A percentile compares a stretch with the other conserved stretches of the same genome.
Conservation (phyloP, 2,113 vertebrate genomes). For the Oreochromis spilurus region DNA sequence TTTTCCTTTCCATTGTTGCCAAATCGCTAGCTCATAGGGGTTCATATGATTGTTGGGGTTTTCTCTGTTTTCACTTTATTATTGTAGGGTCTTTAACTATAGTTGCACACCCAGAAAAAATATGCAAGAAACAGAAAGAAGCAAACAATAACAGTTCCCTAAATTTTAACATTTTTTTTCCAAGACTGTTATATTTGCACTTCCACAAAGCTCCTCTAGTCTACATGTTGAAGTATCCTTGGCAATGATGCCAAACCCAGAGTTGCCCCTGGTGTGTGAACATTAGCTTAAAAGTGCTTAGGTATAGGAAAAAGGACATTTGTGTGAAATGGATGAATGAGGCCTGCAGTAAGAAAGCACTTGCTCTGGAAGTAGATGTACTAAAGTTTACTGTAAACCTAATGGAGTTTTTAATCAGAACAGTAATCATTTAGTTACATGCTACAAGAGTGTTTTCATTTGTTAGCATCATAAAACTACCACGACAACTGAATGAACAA, state of each 20-base stretch:
- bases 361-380: neutral
- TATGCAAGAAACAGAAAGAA: neutral
- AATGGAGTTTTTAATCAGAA: neutral
- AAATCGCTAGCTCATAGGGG: neutral
- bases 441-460: neutral
- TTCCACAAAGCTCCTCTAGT: too few species aligned
- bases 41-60: neutral
- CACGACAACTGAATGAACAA: neutral
- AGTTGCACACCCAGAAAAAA: neutral
- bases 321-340: neutral
- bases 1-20: neutral
- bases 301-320: neutral
- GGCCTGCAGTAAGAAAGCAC: neutral
- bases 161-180: neutral
- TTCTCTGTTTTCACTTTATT: neutral
- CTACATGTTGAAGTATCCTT: too few species aligned
- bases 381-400: neutral
- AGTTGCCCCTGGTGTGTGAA: neutral
- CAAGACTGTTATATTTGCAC: neutral
- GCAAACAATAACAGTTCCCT: neutral
- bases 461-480: neutral
- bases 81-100: neutral
- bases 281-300: neutral
- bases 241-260: neutral
- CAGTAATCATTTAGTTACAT: neutral